phyloP scores from a whole-genome alignment of 1,140 invertebrate species.

The Parasteatoda tepidariorum region DNA sequence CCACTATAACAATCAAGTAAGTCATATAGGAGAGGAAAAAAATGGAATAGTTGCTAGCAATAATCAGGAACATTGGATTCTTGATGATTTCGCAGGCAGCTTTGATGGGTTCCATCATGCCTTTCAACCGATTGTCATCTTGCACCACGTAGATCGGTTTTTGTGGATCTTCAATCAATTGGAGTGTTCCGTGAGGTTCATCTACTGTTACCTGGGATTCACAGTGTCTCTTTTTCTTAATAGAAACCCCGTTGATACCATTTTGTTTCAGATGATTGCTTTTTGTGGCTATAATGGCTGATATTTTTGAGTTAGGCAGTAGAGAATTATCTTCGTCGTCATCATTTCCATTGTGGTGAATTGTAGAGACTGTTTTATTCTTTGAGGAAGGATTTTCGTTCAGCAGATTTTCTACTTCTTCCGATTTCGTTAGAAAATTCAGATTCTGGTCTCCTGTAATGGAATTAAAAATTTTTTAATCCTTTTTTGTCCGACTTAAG shows the following conservation, averaged over 20 bases:
- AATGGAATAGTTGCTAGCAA: slow-evolving; percentile 46
- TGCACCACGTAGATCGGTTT: too few relatives aligned
- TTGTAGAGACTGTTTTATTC: slow-evolving; percentile 8
- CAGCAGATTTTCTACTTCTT: slow-evolving; percentile 31
- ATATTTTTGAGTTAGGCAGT: neutral
- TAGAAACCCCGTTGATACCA: neutral
- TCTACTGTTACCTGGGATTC: too few relatives aligned
- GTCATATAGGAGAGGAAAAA: slow-evolving; percentile 61
- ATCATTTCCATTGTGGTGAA: neutral
- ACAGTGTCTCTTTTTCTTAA: too few relatives aligned
- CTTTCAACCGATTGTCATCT: neutral
- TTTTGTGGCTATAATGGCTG: too few relatives aligned
- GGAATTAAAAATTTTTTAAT: too few relatives aligned
- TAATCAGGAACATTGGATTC: slow-evolving; percentile 57
- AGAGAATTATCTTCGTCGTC: neutral
- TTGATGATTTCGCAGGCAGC: slow-evolving; percentile 24
- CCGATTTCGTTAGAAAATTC: slow-evolving; percentile 35
- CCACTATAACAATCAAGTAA: slow-evolving; percentile 61
- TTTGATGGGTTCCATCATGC: slow-evolving; percentile 8
- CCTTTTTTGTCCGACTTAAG: too few relatives aligned
- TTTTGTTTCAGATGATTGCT: too few relatives aligned
- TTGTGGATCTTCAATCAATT: slow-evolving; percentile 30
- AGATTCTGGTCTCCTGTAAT: slow-evolving; percentile 50
- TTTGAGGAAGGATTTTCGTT: neutral
- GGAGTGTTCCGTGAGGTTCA: slow-evolving; percentile 18